Evolutionary conservation across 1,140 invertebrate species (phyloP).

Genomic region (Bombus pyrosoma): DNA sequence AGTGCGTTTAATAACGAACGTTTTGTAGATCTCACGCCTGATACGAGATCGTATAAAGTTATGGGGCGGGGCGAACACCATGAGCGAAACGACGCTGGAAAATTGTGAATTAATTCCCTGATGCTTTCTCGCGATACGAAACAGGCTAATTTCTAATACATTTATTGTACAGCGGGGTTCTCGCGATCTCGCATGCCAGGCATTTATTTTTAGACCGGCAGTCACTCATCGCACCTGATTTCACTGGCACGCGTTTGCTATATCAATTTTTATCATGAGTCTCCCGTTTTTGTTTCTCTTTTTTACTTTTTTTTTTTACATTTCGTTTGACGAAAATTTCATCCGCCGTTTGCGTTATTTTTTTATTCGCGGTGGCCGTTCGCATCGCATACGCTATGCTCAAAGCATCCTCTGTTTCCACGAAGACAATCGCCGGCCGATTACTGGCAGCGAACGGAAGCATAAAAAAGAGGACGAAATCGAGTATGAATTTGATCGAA

Average conservation of each 20-base stretch:
- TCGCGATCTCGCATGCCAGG: slow-evolving; percentile 6
- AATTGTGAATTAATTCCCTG: slow-evolving; percentile 15
- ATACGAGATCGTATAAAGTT: background rate
- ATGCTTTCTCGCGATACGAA: background rate
- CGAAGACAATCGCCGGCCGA: background rate
- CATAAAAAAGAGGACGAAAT: too few relatives aligned
- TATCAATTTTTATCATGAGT: slow-evolving; percentile 1
- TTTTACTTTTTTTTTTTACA: background rate
- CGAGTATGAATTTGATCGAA: slow-evolving; percentile 4
- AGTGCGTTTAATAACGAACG: slow-evolving; percentile 5
- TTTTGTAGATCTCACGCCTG: background rate
- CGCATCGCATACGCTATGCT: background rate
- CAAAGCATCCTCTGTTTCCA: background rate
- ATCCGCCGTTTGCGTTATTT: slow-evolving; percentile 3
- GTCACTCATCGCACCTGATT: background rate
- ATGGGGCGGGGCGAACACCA: background rate
- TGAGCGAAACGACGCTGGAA: background rate
- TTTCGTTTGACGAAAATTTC: background rate
- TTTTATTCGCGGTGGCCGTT: background rate
- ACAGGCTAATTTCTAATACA: slow-evolving; percentile 3
- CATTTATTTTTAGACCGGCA: slow-evolving; percentile 13
- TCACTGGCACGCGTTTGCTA: background rate
- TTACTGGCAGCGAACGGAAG: background rate
- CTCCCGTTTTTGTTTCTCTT: too few relatives aligned
- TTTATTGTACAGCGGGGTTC: background rate